Percentiles rank a stretch among this genome's conserved stretches.
phyloP scores from a whole-genome alignment of 1,140 invertebrate genomes.

The Probaryconus sp. region DNA sequence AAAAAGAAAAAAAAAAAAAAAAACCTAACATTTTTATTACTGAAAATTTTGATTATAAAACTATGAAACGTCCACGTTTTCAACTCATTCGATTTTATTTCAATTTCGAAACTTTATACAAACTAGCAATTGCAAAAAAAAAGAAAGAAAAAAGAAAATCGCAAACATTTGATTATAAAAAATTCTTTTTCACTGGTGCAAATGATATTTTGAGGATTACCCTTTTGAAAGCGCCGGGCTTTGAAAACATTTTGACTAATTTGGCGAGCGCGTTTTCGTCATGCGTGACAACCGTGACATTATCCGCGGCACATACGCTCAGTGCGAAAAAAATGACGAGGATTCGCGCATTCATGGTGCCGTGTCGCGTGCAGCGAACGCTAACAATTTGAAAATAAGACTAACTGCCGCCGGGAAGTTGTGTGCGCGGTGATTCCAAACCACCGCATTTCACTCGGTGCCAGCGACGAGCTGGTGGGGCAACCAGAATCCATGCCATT shows the following conservation, averaged over 20 bases:
- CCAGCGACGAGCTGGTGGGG: slow-evolving; percentile 64
- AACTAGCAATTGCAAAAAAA: too few species aligned
- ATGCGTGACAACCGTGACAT: slow-evolving; percentile 46
- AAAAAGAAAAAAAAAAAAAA: too few species aligned
- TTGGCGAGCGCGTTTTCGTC: slow-evolving; percentile 72
- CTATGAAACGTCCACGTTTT: too few species aligned
- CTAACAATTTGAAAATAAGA: slow-evolving; percentile 67
- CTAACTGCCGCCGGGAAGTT: slow-evolving; percentile 58
- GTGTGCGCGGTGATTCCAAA: slow-evolving; percentile 31
- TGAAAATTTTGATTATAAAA: too few species aligned
- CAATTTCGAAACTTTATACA: too few species aligned
- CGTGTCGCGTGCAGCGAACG: slow-evolving; percentile 24
- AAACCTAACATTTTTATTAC: too few species aligned
- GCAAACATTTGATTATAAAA: background rate
- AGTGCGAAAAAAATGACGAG: slow-evolving; percentile 53
- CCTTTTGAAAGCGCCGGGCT: slow-evolving; percentile 76
- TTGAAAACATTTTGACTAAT: slow-evolving; percentile 75
- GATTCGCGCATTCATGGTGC: slow-evolving; percentile 52
- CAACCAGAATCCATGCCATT: slow-evolving; percentile 17
- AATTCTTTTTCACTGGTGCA: too few species aligned
- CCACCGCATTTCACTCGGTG: slow-evolving; percentile 53
- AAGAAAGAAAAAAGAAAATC: too few species aligned
- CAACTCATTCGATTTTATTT: too few species aligned
- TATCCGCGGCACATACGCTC: slow-evolving; percentile 36
- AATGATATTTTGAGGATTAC: too few species aligned